These are phyloP conservation scores for Chrysomela aeneicollis DNA, from an alignment of 2,888 invertebrate species.

Conservation along the genomic window DNA sequence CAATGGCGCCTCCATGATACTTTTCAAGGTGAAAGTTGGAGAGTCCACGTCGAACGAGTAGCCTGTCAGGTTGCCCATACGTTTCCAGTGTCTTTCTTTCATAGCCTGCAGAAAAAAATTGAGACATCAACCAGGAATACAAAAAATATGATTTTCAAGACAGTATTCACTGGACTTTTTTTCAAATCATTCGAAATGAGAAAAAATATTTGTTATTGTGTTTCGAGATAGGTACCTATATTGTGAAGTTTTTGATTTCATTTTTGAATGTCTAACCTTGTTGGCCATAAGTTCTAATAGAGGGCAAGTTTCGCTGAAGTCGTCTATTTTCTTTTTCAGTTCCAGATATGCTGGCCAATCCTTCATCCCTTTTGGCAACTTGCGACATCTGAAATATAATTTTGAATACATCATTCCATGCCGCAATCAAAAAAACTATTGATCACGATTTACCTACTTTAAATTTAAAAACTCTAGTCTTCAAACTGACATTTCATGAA, in stretches of 20 bases:
- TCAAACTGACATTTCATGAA: too few relatives aligned
- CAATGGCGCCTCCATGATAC: conserved; percentile 86
- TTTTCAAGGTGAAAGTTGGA: conserved; percentile 79
- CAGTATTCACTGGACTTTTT: too few relatives aligned
- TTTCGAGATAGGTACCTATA: too few relatives aligned
- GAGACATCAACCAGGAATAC: neutral
- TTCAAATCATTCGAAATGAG: too few relatives aligned
- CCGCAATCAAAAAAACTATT: too few relatives aligned
- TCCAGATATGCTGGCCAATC: conserved; percentile 89
- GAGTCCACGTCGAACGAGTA: conserved; percentile 82
- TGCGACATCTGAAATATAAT: conserved; percentile 71
- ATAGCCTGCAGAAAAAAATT: conserved; percentile 60
- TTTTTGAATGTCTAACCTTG: conserved; percentile 68
- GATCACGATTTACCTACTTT: too few relatives aligned
- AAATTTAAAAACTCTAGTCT: too few relatives aligned
- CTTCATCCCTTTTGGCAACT: conserved; percentile 83
- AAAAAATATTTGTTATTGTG: too few relatives aligned
- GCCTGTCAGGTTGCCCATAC: conserved; percentile 66
- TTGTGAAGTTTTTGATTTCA: too few relatives aligned
- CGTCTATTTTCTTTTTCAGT: conserved; percentile 87
- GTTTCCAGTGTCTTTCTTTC: conserved; percentile 65
- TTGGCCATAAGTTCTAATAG: conserved; percentile 88
- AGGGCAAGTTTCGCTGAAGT: conserved; percentile 89
- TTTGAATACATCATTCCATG: too few relatives aligned
- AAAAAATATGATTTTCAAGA: too few relatives aligned